These are phyloP conservation scores for Anguilla anguilla DNA, from an alignment of 2,797 vertebrate species.

Conservation along the genomic window DNA sequence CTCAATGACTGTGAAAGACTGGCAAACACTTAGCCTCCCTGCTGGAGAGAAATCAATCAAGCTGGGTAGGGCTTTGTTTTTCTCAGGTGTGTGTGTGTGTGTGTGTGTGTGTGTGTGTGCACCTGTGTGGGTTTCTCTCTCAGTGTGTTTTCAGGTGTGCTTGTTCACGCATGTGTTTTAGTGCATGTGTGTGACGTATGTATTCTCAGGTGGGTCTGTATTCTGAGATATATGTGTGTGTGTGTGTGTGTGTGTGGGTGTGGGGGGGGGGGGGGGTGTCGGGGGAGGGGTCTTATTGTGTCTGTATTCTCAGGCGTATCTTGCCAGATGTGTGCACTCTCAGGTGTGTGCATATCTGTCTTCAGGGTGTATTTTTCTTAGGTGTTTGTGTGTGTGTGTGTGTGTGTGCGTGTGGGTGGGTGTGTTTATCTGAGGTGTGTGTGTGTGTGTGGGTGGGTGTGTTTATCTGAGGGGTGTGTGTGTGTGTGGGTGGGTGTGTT, in stretches of 20 bases:
- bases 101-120: conserved; percentile 1
- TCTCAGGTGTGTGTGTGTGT: neutral
- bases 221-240: too few relatives aligned
- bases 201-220: neutral
- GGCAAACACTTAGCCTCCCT: neutral
- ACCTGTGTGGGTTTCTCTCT: neutral
- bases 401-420: too few relatives aligned
- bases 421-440: too few relatives aligned
- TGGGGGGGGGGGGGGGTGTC: too few relatives aligned
- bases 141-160: neutral
- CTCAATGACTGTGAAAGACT: neutral
- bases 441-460: too few relatives aligned
- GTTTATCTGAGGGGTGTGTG: too few relatives aligned
- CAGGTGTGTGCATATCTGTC: neutral
- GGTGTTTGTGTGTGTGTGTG: too few relatives aligned
- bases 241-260: too few relatives aligned
- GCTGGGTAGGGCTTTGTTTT: neutral
- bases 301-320: neutral
- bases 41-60: neutral
- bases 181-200: neutral
- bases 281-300: neutral
- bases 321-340: neutral
- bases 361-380: too few relatives aligned
- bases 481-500: too few relatives aligned
- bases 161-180: neutral